Evolutionary conservation across 2,888 invertebrate species (phyloP), one percentile per base, ranked within the genome.

Genomic region (Hypomecis atomaria): DNA sequence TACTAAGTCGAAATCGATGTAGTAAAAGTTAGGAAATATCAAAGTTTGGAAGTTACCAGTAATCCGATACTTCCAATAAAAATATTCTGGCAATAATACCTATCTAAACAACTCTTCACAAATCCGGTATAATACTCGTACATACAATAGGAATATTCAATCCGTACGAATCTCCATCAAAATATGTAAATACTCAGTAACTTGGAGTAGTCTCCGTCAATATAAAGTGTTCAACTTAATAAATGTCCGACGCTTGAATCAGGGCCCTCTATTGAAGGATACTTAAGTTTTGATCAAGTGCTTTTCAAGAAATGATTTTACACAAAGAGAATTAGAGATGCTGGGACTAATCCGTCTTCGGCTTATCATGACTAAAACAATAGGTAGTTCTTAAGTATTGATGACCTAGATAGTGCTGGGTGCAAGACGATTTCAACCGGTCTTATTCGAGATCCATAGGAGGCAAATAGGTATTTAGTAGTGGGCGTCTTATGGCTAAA

Each of bases 171-270:
- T 36, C 10, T 55, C 10, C 36, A 38, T 62, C 50, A 50, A 55
- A 62, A 50, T 62, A 62, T 58, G 57, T 53, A 58, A 62, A 58
- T 58, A 42, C 43, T 52, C 4, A 23, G 40, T 11, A n/a, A 40
- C 45, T 62, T 33, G 9, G 40, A 62, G 57, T 57, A 52, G 45
- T 48, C 42, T 36, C 45, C 36, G 34, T 52, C 57, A 62, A 58
- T 55, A 55, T 50, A 58, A 68, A 70, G 54, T 65, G 62, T 48
- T 52, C 52, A 62, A 66, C 49, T 62, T 45, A 66, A 70, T 70
- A 62, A 64, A 62, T 53, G 56, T 58, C 49, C 59, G 45, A 61
- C 33, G 60, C 36, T 48, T 44, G 37, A 58, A 57, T 49, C 44
- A 36, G 59, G 44, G 59, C 57, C 56, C 61, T 53, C 49, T 38